These are phyloP conservation scores for Macroramphosus scolopax DNA, from an alignment of 2,797 vertebrate species.

Conservation along the genomic window DNA sequence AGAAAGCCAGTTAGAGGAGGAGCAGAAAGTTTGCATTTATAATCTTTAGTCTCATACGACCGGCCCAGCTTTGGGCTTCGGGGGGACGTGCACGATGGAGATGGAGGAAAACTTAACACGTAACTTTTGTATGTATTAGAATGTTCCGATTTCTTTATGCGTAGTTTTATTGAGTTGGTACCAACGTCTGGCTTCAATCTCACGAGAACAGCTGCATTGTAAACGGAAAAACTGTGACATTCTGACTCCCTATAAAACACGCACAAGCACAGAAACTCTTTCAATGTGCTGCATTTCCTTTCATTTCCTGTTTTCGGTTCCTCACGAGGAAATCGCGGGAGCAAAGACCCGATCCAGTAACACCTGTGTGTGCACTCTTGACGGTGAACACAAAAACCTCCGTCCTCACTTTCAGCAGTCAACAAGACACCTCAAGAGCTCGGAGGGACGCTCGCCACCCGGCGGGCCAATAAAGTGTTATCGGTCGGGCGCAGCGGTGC, in stretches of 20 bases:
- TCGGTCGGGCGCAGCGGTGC: constrained; percentile 55
- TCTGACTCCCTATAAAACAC: not conserved
- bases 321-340: constrained; percentile 50
- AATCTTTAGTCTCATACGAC: not conserved
- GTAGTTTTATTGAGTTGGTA: too few relatives aligned
- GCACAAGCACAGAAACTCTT: constrained; percentile 16
- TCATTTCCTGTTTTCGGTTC: constrained; percentile 64
- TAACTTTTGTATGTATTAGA: too few relatives aligned
- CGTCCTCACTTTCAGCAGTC: constrained; percentile 32
- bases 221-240: too few relatives aligned
- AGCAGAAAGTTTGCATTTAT: not conserved
- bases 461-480: constrained; percentile 48
- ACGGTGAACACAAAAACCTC: too few relatives aligned
- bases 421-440: constrained; percentile 34
- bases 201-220: too few relatives aligned
- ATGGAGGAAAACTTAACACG: too few relatives aligned
- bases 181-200: too few relatives aligned
- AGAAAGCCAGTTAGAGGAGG: constrained; percentile 1
- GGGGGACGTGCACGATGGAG: not conserved
- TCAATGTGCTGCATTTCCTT: constrained; percentile 52
- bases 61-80: too few relatives aligned
- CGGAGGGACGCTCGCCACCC: constrained; percentile 7
- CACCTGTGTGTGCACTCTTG: too few relatives aligned
- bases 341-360: constrained; percentile 42
- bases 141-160: too few relatives aligned